Percentiles rank a stretch among this genome's conserved stretches.
Conservation (phyloP, 2,888 invertebrate species). For the Sinopyrophorus schimmeli region DNA sequence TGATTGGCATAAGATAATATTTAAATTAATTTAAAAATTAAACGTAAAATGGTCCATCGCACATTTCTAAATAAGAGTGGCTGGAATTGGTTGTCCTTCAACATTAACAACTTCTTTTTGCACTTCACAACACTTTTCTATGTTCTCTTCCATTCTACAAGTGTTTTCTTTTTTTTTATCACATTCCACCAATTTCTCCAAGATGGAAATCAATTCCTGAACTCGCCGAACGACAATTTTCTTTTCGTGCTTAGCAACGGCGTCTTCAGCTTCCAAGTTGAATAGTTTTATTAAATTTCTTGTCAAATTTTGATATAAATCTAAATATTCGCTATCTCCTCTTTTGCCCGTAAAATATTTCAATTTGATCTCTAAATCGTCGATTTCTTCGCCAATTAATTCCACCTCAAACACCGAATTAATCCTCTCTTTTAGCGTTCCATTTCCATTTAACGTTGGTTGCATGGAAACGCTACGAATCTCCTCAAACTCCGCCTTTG, state of each 20-base stretch:
- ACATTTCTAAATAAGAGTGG: too few species aligned
- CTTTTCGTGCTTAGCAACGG: conserved; percentile 20
- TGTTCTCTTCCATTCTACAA: not conserved
- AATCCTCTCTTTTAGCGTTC: not conserved
- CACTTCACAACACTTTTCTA: too few species aligned
- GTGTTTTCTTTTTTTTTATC: not conserved
- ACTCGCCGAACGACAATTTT: conserved; percentile 12
- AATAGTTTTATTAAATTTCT: conserved; percentile 14
- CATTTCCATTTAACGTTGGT: not conserved
- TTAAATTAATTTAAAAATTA: too few species aligned
- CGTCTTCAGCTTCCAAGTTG: conserved; percentile 13
- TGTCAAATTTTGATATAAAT: conserved; percentile 10
- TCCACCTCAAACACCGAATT: conserved; percentile 9
- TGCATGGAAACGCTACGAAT: conserved; percentile 6
- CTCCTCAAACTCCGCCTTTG: conserved; percentile 14
- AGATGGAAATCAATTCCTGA: conserved; percentile 19
- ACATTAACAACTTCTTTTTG: conserved; percentile 3
- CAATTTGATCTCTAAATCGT: conserved; percentile 26
- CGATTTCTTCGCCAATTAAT: conserved; percentile 19
- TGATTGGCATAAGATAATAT: too few species aligned
- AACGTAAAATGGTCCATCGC: too few species aligned
- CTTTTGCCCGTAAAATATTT: conserved; percentile 28
- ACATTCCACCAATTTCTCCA: conserved; percentile 6
- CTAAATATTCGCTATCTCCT: conserved; percentile 17
- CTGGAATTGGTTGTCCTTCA: conserved; percentile 9